A percentile compares a stretch with the other conserved stretches of the same genome.
phyloP scores from a whole-genome alignment of 2,113 vertebrate species.

The Hassar affinis region DNA sequence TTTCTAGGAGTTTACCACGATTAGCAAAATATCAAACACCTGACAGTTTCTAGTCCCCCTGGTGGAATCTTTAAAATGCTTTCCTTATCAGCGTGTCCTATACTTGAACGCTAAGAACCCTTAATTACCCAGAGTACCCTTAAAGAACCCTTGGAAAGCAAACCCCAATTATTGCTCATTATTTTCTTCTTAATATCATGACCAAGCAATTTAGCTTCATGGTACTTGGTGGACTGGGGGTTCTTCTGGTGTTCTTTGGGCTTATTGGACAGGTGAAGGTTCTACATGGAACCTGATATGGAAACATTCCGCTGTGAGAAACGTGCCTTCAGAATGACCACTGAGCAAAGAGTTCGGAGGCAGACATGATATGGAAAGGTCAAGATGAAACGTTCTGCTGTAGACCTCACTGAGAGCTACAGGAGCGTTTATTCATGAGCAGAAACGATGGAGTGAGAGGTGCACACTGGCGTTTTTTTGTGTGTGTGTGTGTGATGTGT shows the following conservation, averaged over 20 bases:
- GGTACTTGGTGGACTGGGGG: neutral
- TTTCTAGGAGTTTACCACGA: neutral
- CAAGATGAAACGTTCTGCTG: neutral
- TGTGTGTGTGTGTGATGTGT: constrained; percentile 12
- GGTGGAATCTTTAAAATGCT: neutral
- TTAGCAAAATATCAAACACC: neutral
- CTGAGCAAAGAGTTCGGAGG: neutral
- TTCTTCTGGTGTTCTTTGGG: neutral
- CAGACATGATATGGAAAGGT: neutral
- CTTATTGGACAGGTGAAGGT: neutral
- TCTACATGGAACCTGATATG: neutral
- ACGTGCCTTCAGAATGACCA: neutral
- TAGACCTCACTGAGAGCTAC: neutral
- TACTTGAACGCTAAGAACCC: neutral
- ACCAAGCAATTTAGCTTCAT: neutral
- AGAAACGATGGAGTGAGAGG: neutral
- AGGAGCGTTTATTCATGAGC: neutral
- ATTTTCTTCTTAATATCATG: neutral
- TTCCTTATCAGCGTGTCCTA: neutral
- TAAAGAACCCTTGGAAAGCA: neutral
- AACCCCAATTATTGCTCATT: neutral
- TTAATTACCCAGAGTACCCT: neutral
- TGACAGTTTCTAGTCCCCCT: neutral
- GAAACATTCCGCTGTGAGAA: neutral
- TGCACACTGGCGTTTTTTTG: constrained; percentile 8